Evolutionary conservation across 2,888 invertebrate species (phyloP).

Genomic region (Cheilosia pagana): DNA sequence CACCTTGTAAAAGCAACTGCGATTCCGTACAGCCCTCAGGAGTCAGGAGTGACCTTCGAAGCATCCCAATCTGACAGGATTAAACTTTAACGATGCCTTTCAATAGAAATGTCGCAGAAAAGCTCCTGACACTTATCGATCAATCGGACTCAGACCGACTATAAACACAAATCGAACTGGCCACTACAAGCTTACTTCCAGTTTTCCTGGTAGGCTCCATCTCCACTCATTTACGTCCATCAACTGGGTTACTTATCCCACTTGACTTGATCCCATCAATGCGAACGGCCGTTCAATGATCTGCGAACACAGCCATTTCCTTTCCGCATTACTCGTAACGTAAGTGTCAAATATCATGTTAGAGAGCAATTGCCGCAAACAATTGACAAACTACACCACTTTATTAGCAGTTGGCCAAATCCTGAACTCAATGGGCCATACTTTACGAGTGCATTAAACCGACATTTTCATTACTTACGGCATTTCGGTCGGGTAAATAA

Average conservation of each 20-base stretch:
- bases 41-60: no score
- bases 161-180: no score
- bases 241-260: background rate
- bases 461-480: conserved; percentile 64
- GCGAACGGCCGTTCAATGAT: conserved; percentile 25
- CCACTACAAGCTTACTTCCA: no score
- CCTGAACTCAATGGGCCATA: conserved; percentile 53
- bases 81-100: no score
- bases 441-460: conserved; percentile 67
- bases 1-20: no score
- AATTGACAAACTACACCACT: conserved; percentile 61
- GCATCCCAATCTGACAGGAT: no score
- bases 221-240: no score
- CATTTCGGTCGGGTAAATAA: conserved; percentile 58
- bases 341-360: conserved; percentile 66
- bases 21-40: no score
- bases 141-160: no score
- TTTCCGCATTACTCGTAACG: conserved; percentile 8
- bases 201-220: no score
- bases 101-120: no score
- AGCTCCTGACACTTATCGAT: no score
- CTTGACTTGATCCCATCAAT: background rate
- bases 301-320: conserved; percentile 59
- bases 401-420: conserved; percentile 41
- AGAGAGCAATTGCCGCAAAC: conserved; percentile 28